Base-by-base conservation (phyloP, 1,140 invertebrate species). In the Dendrolimus kikuchii region DNA sequence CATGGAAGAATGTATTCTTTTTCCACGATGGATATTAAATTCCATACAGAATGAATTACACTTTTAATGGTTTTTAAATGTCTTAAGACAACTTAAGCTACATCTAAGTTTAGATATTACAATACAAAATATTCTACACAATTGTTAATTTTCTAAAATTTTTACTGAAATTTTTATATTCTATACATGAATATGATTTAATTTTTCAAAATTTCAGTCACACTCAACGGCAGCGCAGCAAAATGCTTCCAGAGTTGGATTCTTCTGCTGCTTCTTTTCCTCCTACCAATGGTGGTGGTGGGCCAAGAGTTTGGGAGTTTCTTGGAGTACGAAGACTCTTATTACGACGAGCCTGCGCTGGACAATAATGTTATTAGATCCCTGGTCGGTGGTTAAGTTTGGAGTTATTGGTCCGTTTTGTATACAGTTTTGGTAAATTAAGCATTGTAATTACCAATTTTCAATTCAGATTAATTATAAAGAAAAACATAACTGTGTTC, bases 151-250 rank as follows among this genome's bases (percentile, higher is more conserved):
- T 9, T 42, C 41, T n/a, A n/a, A n/a, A 7, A 9, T 37, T 38
- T 40, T 36, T 46, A 9, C 23, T 43, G 36, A 47, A 38, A 46
- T 6, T 23, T 9, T 7, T 40, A 46, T 46, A 6, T 53, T 49
- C 7, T 49, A 38, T 45, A n/a, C 5, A n/a, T 10, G 2, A 8
- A n/a, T n/a, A 40, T 46, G 9, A 40, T 38, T 36, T 38, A 38
- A 42, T 52, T 43, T 59, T 45, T 61, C 8, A 56, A 41, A 46
- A 52, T 81, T 83, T 9, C 78, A 84, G 81, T 84, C 54, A 81
- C 78, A 4, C 75, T 79, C 38, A 77, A 75, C 59, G 67, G 72
- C 37, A 59, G 72, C 6, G 56, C 67, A 40, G 51, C 64, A 5
- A 68, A 55, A 38, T 55, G 51, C 39, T 66, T 74, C 23, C 53